These are phyloP conservation scores for Lepus oiostolus DNA, from an alignment of 2,797 vertebrate species.

Conservation along the genomic window DNA sequence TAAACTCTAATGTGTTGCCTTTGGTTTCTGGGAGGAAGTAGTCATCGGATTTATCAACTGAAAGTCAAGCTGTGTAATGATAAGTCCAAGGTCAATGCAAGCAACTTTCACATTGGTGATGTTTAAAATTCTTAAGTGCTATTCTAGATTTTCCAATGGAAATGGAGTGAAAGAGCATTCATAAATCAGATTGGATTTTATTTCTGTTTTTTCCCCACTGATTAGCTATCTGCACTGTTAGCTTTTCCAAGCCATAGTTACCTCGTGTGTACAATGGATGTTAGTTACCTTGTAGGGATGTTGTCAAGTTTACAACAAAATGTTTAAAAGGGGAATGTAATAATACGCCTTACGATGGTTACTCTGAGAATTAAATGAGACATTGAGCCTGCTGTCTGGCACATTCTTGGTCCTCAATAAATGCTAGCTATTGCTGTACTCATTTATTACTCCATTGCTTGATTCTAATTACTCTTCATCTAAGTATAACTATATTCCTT, in stretches of 20 bases:
- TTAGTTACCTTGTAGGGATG: background rate
- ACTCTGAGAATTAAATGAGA: background rate
- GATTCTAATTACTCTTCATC: constrained; percentile 20
- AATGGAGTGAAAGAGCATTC: background rate
- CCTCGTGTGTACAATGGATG: background rate
- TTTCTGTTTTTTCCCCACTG: background rate
- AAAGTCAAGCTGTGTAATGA: background rate
- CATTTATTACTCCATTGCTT: background rate
- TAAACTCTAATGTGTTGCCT: background rate
- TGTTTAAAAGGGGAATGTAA: background rate
- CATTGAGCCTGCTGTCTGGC: background rate
- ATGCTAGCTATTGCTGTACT: background rate
- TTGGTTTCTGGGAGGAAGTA: background rate
- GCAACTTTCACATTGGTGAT: background rate
- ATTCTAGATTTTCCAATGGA: background rate
- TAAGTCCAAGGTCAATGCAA: background rate
- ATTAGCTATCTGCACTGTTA: background rate
- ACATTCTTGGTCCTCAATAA: background rate
- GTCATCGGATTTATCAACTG: background rate
- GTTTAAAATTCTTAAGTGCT: background rate
- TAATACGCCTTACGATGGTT: background rate
- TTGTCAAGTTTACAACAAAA: background rate
- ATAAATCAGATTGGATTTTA: background rate
- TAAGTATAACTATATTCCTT: background rate
- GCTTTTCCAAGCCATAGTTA: background rate